A percentile compares a stretch with the other conserved stretches of the same genome.
These are phyloP conservation scores for Lochmaea capreae DNA, from an alignment of 2,888 invertebrate genomes.

Conservation along the genomic window DNA sequence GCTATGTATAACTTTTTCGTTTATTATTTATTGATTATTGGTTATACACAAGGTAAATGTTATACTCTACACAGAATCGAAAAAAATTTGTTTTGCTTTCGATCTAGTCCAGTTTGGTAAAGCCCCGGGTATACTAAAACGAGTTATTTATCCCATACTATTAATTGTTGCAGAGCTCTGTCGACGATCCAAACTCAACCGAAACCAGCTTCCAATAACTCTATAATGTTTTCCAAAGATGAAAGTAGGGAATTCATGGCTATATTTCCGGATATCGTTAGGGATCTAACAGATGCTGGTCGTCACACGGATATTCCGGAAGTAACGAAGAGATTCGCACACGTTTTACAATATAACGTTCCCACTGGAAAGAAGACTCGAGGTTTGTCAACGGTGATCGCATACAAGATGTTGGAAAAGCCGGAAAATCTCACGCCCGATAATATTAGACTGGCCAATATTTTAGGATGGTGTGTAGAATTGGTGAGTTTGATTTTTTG, in stretches of 20 bases:
- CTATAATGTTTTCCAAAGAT: conserved; percentile 76
- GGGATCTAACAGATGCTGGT: conserved; percentile 83
- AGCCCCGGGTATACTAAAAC: no score
- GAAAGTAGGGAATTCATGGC: conserved; percentile 90
- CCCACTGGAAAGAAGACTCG: conserved; percentile 90
- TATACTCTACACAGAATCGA: no score
- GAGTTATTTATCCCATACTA: background rate
- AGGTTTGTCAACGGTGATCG: conserved; percentile 78
- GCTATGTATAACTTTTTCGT: no score
- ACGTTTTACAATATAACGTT: conserved; percentile 87
- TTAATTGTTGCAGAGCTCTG: conserved; percentile 63
- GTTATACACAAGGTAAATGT: no score
- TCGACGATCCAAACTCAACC: conserved; percentile 74
- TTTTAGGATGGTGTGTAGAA: conserved; percentile 96
- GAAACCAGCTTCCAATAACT: conserved; percentile 72
- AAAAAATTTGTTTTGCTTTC: no score
- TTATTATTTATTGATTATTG: no score
- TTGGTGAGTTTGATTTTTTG: conserved; percentile 74
- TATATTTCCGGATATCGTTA: conserved; percentile 86
- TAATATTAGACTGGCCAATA: conserved; percentile 81
- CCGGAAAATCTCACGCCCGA: conserved; percentile 79
- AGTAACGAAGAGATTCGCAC: conserved; percentile 83
- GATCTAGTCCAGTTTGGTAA: no score
- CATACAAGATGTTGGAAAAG: conserved; percentile 79
- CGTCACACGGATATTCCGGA: conserved; percentile 82